These are phyloP conservation scores for Brachyptera risi DNA, from an alignment of 2,888 invertebrate species.

Conservation along the genomic window DNA sequence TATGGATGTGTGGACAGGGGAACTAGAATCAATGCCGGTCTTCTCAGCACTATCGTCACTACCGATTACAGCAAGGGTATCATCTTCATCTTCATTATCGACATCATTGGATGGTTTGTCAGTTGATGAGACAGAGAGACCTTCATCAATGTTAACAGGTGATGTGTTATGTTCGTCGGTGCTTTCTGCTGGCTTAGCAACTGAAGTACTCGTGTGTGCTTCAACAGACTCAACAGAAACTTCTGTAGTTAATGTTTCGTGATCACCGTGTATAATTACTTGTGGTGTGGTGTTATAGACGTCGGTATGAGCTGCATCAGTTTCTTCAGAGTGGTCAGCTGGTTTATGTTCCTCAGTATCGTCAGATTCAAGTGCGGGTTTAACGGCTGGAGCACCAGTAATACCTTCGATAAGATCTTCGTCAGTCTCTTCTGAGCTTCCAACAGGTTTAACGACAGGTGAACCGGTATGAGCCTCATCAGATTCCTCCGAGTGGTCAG, in stretches of 20 bases:
- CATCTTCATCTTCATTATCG: neutral
- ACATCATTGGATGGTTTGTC: neutral
- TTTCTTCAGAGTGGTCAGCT: slow-evolving; percentile 21
- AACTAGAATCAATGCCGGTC: too few species aligned
- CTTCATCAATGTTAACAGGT: too few species aligned
- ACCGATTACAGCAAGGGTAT: too few species aligned
- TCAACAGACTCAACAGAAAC: neutral
- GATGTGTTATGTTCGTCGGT: neutral
- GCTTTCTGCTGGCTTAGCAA: neutral
- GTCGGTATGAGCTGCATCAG: neutral
- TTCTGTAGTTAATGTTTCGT: too few species aligned
- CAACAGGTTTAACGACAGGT: neutral
- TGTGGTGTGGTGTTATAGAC: neutral
- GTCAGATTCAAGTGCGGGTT: neutral
- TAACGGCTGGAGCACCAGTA: neutral
- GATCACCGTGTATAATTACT: too few species aligned
- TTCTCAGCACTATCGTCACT: too few species aligned
- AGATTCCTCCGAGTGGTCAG: slow-evolving; percentile 13
- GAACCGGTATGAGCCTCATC: slow-evolving; percentile 26
- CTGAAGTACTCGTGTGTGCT: neutral
- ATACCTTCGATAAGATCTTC: neutral
- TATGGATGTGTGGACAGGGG: too few species aligned
- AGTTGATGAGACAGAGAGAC: too few species aligned
- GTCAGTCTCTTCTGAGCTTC: neutral
- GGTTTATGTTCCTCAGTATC: slow-evolving; percentile 16